These are phyloP conservation scores for Mycalesis mineus DNA, from an alignment of 2,888 invertebrate genomes.

Conservation along the genomic window DNA sequence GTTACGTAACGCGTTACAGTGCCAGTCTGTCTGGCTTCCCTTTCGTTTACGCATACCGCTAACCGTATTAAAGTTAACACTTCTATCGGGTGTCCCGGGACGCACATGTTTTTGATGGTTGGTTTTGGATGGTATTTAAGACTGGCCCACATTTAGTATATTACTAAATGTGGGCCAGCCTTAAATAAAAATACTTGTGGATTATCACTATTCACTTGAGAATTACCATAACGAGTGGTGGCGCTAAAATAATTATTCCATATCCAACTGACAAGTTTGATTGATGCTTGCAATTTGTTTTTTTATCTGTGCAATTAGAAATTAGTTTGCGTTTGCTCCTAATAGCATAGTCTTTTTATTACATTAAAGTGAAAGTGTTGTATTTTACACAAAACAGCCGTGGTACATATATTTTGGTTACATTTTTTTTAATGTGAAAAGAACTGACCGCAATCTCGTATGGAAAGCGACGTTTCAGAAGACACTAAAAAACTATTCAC, in stretches of 20 bases:
- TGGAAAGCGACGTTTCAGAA: neutral
- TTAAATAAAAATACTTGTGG: neutral
- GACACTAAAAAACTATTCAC: neutral
- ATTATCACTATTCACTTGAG: too few species aligned
- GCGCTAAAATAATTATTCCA: slow-evolving; percentile 17
- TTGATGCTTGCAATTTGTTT: slow-evolving; percentile 29
- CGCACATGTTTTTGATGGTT: too few species aligned
- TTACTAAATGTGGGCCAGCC: neutral
- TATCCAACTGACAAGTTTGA: slow-evolving; percentile 26
- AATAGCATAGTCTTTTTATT: slow-evolving; percentile 13
- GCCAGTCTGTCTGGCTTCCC: too few species aligned
- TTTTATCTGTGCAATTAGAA: slow-evolving; percentile 10
- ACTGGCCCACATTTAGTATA: too few species aligned
- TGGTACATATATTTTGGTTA: neutral
- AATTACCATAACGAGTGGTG: neutral
- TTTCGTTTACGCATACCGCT: too few species aligned
- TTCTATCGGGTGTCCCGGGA: too few species aligned
- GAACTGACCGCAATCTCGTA: neutral
- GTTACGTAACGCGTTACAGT: too few species aligned
- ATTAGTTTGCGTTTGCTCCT: slow-evolving; percentile 26
- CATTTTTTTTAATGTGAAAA: neutral
- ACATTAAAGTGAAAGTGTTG: slow-evolving; percentile 17
- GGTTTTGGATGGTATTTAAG: too few species aligned
- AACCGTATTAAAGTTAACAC: too few species aligned
- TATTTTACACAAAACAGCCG: neutral